Conservation (phyloP, 2,113 vertebrate species). For the Trogon surrucura region DNA sequence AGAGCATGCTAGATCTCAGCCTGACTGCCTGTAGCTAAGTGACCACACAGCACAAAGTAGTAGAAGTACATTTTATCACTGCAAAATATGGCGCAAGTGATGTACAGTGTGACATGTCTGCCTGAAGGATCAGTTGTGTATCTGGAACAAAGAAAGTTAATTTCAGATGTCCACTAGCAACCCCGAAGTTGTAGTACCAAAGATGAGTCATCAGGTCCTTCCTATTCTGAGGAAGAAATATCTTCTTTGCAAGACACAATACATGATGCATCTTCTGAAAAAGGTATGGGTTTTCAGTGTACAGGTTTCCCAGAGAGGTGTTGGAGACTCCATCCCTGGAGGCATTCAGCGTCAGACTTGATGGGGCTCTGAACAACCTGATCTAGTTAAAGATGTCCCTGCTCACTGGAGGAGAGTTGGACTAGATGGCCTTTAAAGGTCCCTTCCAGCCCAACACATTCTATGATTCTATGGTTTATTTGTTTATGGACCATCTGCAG, state of each 20-base stretch:
- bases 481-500: background rate
- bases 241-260: background rate
- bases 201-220: background rate
- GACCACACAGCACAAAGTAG: background rate
- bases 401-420: too few species aligned
- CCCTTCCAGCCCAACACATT: too few species aligned
- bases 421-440: too few species aligned
- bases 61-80: background rate
- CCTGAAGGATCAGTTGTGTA: background rate
- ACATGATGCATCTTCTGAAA: background rate
- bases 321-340: too few species aligned
- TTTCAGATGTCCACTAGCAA: background rate
- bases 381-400: too few species aligned
- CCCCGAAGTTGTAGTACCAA: background rate
- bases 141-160: background rate
- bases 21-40: background rate
- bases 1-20: background rate
- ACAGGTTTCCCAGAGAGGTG: too few species aligned
- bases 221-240: background rate
- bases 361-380: too few species aligned
- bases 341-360: too few species aligned
- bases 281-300: too few species aligned
- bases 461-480: background rate
- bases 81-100: rapidly evolving
- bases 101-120: background rate